Base-by-base conservation (phyloP, 2,888 invertebrate species). In the Limnephilus lunatus region DNA sequence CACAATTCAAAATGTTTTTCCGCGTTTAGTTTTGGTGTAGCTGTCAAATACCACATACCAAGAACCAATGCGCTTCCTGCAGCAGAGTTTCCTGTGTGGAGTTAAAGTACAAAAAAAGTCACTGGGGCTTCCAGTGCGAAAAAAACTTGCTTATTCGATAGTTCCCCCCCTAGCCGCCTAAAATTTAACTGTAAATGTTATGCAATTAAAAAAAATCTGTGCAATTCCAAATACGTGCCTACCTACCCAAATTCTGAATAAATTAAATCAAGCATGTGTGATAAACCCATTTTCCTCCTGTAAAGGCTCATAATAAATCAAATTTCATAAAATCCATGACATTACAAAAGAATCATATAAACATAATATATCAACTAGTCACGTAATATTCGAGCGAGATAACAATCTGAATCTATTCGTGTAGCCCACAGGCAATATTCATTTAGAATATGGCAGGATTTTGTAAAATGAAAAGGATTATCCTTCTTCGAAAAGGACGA, bases 401-500 rank as follows among this genome's bases (percentile, higher is more conserved):
- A 68, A 68, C 9, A 68, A 68, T 68, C 68, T n/a, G n/a, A 25
- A 68, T 68, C 68, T n/a, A 68, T 68, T 68, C n/a, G n/a, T n/a
- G 68, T 68, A 68, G 25, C 68, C 68, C 68, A 53, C 44, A 35
- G 81, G 90, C 82, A 90, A 81, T 90, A 81, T 90, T 90, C 32
- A 90, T 90, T 83, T 90, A 48, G 90, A 90, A 90, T 90, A 90
- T 32, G 89, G 82, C 32, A 90, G 83, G 32, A 90, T 35, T 81
- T 35, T 19, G 83, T 81, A 32, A 89, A 31, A 44, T n/a, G 87
- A 30, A 86, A n/a, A 35, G 83, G 90, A 90, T 90, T 90, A 90
- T 31, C 83, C 83, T 44, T 32, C 31, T 83, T 39, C 80, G 81
- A 39, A 53, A 81, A 83, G 48, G 83, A 83, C 39, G 90, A 31